Evolutionary conservation across 2,797 vertebrate genomes (phyloP), one percentile per base, ranked within the genome.

Genomic region (Chrosomus eos): DNA sequence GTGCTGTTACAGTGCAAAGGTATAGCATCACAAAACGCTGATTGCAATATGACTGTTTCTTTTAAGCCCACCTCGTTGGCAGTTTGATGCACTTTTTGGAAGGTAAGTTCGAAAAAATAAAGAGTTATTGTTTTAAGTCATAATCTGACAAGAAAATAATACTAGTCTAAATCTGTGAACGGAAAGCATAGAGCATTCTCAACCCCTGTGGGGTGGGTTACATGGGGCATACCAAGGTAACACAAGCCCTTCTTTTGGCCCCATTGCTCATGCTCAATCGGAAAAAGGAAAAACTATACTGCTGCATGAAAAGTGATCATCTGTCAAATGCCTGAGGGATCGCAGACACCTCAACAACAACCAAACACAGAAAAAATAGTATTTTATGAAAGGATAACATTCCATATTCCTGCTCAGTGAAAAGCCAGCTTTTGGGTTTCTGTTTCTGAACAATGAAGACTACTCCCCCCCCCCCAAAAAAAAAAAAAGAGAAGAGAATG

Each of bases 281-380:
- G 73, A 86, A 79, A 83, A 64, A 75, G n/a, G 31, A 74, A 71
- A 53, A 55, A 80, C 4, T 16, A n/a, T n/a, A 51, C n/a, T 60
- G 28, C 85, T 53, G 71, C 43, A 26, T 43, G 45, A 62, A 70
- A 77, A 75, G 48, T 70, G 79, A 86, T 86, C 74, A 66, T 68
- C 85, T 66, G 73, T 82, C 71, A 70, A 70, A 31, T 38, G 58
- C 76, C n/a, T 11, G 70, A 70, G 76, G 76, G 60, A 43, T 38
- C 16, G 14, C 77, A 80, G 33, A 62, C 19, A 78, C 76, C 36
- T 62, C 68, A 45, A 36, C 26, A 74, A 82, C 28, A 82, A 82
- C 38, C 60, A 80, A 66, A 79, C 43, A 67, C 7, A n/a, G 2
- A 79, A 68, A 28, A 62, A 16, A 8, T 4, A 28, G 19, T 23